A percentile compares a stretch with the other conserved stretches of the same genome.
phyloP scores from a whole-genome alignment of 2,113 vertebrate species.

The Ariopsis seemanni region DNA sequence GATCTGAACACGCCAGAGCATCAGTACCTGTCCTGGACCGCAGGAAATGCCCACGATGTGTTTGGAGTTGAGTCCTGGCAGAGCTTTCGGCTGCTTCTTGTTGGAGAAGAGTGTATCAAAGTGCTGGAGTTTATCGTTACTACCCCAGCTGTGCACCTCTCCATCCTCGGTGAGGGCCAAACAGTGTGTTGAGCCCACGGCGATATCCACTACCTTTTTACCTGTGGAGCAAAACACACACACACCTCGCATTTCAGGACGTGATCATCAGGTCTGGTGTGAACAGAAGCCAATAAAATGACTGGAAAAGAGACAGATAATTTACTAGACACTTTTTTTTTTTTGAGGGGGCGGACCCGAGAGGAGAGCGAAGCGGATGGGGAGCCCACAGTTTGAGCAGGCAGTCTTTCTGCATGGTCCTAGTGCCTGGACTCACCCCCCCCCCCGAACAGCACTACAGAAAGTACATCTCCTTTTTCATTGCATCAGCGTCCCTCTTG shows the following conservation, averaged over 20 bases:
- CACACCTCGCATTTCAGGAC: not conserved
- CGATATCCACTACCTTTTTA: constrained; percentile 94
- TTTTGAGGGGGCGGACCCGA: no score
- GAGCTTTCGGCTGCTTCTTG: constrained; percentile 89
- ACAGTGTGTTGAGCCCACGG: constrained; percentile 95
- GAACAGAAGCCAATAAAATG: not conserved
- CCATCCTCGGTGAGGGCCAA: constrained; percentile 92
- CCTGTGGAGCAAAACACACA: constrained; percentile 67
- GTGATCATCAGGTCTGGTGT: not conserved
- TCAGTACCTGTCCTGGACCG: constrained; percentile 89
- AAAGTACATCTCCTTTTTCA: no score
- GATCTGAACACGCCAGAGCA: not conserved
- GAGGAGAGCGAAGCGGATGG: no score
- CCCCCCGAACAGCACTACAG: no score
- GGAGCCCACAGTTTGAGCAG: no score
- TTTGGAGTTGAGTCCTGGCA: constrained; percentile 90
- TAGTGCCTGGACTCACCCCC: no score
- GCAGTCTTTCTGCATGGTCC: no score
- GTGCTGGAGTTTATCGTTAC: constrained; percentile 97
- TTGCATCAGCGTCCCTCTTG: no score
- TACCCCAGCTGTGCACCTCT: constrained; percentile 97
- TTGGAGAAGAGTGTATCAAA: constrained; percentile 94
- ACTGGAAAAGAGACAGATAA: not conserved
- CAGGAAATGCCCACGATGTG: constrained; percentile 94
- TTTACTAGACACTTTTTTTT: no score